phyloP scores from a whole-genome alignment of 2,888 invertebrate genomes.

The Aphrophora alni region DNA sequence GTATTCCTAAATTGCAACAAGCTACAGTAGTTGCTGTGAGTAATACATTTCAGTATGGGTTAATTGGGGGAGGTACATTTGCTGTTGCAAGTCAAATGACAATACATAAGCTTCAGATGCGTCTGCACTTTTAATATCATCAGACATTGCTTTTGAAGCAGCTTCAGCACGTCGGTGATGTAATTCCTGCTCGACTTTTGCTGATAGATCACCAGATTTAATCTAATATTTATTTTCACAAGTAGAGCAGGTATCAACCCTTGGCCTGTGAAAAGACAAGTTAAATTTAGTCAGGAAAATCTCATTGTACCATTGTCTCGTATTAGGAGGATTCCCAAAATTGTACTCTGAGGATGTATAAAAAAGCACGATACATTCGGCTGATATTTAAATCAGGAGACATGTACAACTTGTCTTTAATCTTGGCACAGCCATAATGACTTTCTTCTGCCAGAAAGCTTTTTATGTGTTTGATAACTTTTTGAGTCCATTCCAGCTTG shows the following conservation, averaged over 20 bases:
- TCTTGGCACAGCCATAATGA: too few relatives aligned
- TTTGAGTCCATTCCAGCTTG: too few relatives aligned
- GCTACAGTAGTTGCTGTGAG: slow-evolving; percentile 48
- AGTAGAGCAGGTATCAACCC: slow-evolving; percentile 21
- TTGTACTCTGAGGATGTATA: background rate
- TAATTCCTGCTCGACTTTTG: slow-evolving; percentile 12
- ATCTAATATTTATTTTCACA: background rate
- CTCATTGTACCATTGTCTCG: slow-evolving; percentile 4
- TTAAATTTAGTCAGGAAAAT: slow-evolving; percentile 2
- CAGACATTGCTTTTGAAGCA: background rate
- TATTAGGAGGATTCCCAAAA: background rate
- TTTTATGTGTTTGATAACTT: too few relatives aligned
- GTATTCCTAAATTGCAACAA: slow-evolving; percentile 48
- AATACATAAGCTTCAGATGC: slow-evolving; percentile 37
- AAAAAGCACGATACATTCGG: slow-evolving; percentile 23
- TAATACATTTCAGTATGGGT: slow-evolving; percentile 51
- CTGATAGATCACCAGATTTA: slow-evolving; percentile 4
- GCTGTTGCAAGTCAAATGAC: slow-evolving; percentile 52
- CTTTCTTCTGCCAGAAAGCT: too few relatives aligned
- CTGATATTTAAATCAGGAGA: slow-evolving; percentile 32
- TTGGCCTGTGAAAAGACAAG: slow-evolving; percentile 12
- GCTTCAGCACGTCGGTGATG: slow-evolving; percentile 7
- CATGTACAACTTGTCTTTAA: slow-evolving; percentile 10
- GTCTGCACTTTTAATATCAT: background rate
- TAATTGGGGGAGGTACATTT: slow-evolving; percentile 50